Percentiles rank a stretch among this genome's conserved stretches.
phyloP scores from a whole-genome alignment of 2,888 invertebrate genomes.

The Hartigia nigra region DNA sequence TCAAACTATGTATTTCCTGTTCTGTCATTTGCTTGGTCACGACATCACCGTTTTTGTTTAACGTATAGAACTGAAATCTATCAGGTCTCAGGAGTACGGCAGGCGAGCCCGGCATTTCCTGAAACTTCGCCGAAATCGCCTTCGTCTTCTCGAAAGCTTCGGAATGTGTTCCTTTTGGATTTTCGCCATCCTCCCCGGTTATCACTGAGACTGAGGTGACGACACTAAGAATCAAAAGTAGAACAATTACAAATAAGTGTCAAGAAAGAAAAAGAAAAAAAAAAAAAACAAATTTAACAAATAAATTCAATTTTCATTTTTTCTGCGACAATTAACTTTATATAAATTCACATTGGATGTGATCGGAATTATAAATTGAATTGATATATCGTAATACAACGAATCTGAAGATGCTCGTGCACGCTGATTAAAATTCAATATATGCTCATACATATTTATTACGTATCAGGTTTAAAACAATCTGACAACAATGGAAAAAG shows the following conservation, averaged over 20 bases:
- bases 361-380: neutral
- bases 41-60: constrained; percentile 85
- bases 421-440: too few relatives aligned
- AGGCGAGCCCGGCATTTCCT: constrained; percentile 71
- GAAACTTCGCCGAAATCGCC: constrained; percentile 59
- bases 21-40: constrained; percentile 86
- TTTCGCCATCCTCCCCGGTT: constrained; percentile 66
- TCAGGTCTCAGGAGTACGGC: constrained; percentile 84
- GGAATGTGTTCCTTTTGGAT: constrained; percentile 58
- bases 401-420: too few relatives aligned
- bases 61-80: constrained; percentile 88
- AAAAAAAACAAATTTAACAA: too few relatives aligned
- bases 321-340: too few relatives aligned
- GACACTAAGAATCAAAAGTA: constrained; percentile 67
- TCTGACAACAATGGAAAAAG: neutral
- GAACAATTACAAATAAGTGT: too few relatives aligned
- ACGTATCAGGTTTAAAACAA: neutral
- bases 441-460: neutral
- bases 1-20: constrained; percentile 86
- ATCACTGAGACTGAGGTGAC: constrained; percentile 76
- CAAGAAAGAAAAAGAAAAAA: too few relatives aligned
- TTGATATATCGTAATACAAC: neutral
- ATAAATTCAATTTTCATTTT: too few relatives aligned
- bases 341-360: too few relatives aligned
- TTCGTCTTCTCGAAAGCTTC: constrained; percentile 73